These are phyloP conservation scores for Aythya baeri DNA, from an alignment of 2,113 vertebrate species.

Conservation along the genomic window DNA sequence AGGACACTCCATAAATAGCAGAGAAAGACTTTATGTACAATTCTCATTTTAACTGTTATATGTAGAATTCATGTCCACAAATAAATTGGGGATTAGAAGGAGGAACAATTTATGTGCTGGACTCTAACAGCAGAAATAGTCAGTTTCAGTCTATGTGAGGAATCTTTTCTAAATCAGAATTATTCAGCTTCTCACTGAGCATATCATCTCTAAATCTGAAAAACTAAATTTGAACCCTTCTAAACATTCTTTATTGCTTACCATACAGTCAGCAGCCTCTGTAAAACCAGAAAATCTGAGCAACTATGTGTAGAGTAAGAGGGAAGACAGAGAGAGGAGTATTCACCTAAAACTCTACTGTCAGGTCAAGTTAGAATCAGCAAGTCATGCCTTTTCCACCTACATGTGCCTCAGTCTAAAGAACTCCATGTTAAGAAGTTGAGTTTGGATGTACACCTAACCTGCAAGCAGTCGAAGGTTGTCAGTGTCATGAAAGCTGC, in stretches of 20 bases:
- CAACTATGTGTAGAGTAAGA: background rate
- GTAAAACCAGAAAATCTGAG: background rate
- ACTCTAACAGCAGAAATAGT: background rate
- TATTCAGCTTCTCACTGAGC: background rate
- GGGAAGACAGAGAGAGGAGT: background rate
- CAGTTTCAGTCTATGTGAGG: background rate
- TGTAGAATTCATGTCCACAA: background rate
- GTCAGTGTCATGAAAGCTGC: background rate
- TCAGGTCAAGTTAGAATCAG: background rate
- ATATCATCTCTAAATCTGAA: background rate
- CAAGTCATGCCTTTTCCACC: background rate
- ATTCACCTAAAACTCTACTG: background rate
- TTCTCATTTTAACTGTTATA: background rate
- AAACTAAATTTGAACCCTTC: background rate
- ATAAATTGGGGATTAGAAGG: background rate
- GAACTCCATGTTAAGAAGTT: background rate
- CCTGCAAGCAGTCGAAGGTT: background rate
- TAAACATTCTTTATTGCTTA: background rate
- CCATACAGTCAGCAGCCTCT: background rate
- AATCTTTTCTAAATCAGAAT: background rate
- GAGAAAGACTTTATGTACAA: background rate
- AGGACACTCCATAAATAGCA: background rate
- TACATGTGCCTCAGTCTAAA: accelerated
- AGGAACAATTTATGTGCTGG: background rate
- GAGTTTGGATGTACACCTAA: background rate